phyloP scores from a whole-genome alignment of 2,888 invertebrate genomes.

The Phania funesta region DNA sequence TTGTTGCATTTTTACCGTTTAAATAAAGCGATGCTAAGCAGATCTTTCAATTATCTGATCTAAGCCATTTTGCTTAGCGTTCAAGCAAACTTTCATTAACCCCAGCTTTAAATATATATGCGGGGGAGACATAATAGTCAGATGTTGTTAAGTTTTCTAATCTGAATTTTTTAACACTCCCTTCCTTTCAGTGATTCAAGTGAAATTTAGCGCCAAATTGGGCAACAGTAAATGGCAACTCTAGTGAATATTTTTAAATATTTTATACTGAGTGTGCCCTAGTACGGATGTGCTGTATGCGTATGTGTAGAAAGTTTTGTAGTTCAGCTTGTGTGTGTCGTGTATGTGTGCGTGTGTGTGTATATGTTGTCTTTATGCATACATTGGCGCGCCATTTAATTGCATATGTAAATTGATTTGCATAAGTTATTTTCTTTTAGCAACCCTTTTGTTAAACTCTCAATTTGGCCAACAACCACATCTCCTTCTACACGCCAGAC shows the following conservation, averaged over 20 bases:
- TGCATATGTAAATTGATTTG: slow-evolving; percentile 70
- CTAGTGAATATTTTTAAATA: slow-evolving; percentile 48
- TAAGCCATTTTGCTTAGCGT: too few relatives aligned
- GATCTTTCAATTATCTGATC: too few relatives aligned
- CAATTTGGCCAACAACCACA: slow-evolving; percentile 15
- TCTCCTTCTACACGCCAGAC: neutral
- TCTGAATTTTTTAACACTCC: too few relatives aligned
- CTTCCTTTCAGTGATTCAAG: too few relatives aligned
- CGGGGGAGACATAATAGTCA: too few relatives aligned
- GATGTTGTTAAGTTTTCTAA: too few relatives aligned
- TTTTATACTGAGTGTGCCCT: slow-evolving; percentile 39
- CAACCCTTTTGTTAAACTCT: slow-evolving; percentile 64
- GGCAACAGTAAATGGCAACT: slow-evolving; percentile 7
- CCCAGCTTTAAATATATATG: too few relatives aligned
- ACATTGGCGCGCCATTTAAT: slow-evolving; percentile 68
- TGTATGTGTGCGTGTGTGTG: slow-evolving; percentile 17
- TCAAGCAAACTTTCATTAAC: too few relatives aligned
- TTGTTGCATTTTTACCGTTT: too few relatives aligned
- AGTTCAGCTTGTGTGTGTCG: slow-evolving; percentile 63
- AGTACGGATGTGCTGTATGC: slow-evolving; percentile 34
- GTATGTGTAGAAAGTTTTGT: neutral
- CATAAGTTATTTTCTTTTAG: slow-evolving; percentile 61
- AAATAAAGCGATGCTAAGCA: too few relatives aligned
- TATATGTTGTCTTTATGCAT: slow-evolving; percentile 31
- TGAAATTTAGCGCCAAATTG: too few relatives aligned